phyloP scores from a whole-genome alignment of 1,140 invertebrate species.

The Oncopeltus fasciatus region DNA sequence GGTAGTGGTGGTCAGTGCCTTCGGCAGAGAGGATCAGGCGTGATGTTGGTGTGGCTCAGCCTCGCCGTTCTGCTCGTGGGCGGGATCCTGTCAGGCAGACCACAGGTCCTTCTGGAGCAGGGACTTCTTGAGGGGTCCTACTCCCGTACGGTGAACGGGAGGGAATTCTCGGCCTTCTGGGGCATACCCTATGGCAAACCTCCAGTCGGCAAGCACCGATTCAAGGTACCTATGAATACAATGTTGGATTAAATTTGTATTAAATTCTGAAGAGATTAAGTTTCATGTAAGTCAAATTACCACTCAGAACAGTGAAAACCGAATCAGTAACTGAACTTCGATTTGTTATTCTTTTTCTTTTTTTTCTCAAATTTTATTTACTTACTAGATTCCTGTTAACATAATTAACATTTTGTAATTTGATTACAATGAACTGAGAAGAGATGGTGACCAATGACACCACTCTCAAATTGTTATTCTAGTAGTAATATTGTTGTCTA shows the following conservation, averaged over 20 bases:
- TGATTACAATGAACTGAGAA: no score
- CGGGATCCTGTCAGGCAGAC: no score
- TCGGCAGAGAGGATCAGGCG: background rate
- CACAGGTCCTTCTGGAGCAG: background rate
- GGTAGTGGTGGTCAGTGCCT: background rate
- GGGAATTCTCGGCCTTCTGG: background rate
- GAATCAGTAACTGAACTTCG: background rate
- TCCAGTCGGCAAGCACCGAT: constrained; percentile 1
- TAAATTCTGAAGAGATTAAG: background rate
- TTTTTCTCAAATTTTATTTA: background rate
- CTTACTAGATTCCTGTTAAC: background rate
- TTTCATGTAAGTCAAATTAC: background rate
- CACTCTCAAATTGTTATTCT: no score
- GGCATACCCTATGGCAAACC: constrained; percentile 11
- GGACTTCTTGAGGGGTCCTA: background rate
- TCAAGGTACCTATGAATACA: background rate
- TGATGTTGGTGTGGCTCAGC: background rate
- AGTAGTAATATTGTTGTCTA: no score
- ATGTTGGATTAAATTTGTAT: background rate
- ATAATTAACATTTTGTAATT: background rate
- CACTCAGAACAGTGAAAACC: background rate
- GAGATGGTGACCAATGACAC: no score
- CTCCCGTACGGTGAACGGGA: background rate
- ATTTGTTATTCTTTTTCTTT: background rate
- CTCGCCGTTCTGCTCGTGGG: no score